Evolutionary conservation across 2,113 vertebrate genomes (phyloP), one percentile per base, ranked within the genome.

Genomic region (Saguinus imperator): DNA sequence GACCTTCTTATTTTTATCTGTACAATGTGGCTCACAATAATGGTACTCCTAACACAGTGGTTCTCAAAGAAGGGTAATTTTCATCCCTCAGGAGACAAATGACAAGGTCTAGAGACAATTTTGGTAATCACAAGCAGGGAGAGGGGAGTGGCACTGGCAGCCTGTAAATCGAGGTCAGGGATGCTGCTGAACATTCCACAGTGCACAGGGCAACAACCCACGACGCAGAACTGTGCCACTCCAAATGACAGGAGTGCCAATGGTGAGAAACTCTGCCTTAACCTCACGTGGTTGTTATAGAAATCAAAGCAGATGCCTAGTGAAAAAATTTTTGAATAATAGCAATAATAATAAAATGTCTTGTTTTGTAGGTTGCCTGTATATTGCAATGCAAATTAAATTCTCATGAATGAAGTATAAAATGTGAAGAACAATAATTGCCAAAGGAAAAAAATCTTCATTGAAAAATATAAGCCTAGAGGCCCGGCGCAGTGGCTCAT

Each of bases 371-470:
- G 61, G 14, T 92, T 58, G 1, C 43, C 40, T 61, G 79, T 75
- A 68, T 83, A 96, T 92, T 77, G 43, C 18, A 93, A 66, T 7
- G 86, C 4, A 85, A 92, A 82, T 93, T 37, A 57, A 94, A 87
- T 8, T 83, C 10, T 96, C 35, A 85, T 0, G 61, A 75, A 29
- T 57, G 48, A 61, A 61, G 64, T 40, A 68, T 18, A 66, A 87
- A 91, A 50, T 37, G 2, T 68, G 14, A 87, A 77, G 32, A 43
- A 61, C 50, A 77, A 81, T 17, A 18, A 29, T 14, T 25, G 23
- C 37, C 17, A 68, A 75, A 52, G 87, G 64, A 43, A 77, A 73
- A 89, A 89, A 68, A 66, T 35, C 35, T 52, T 11, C 25, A 21
- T 87, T 58, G 55, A 43, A 57, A 83, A 77, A 13, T 75, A 3